Percentiles rank a stretch among this genome's conserved stretches.
Evolutionary conservation across 2,113 vertebrate genomes (phyloP).

Genomic region (Cryptomyrus ogoouensis): DNA sequence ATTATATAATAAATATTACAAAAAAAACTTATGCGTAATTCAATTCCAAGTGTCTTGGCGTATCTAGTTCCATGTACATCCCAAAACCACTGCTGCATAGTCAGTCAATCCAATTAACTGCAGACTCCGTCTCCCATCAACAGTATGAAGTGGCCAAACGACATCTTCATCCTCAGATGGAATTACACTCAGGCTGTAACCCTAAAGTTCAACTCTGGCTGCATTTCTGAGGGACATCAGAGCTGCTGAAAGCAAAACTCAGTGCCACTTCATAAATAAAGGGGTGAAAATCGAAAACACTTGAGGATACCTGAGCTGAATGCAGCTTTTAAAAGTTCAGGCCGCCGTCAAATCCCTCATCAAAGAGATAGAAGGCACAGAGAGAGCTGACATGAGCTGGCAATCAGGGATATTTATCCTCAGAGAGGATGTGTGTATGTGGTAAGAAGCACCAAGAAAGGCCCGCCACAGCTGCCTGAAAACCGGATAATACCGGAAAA

Average conservation of each 20-base stretch:
- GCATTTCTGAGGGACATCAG: background rate
- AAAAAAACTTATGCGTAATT: background rate
- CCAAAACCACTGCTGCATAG: background rate
- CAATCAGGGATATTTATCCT: conserved; percentile 29
- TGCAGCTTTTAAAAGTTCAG: background rate
- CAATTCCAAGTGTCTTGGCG: background rate
- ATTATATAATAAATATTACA: background rate
- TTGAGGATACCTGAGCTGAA: background rate
- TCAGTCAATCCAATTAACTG: background rate
- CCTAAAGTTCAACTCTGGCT: background rate
- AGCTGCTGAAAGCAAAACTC: background rate
- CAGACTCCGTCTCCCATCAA: background rate
- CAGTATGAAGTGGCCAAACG: background rate
- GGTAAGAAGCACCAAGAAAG: background rate
- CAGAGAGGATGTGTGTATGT: background rate
- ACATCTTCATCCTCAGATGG: background rate
- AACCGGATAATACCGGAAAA: conserved; percentile 30
- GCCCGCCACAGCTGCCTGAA: background rate
- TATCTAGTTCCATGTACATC: background rate
- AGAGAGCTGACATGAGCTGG: conserved; percentile 27
- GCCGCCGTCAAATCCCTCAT: conserved; percentile 23
- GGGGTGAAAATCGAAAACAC: conserved; percentile 3
- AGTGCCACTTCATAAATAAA: background rate
- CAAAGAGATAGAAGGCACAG: conserved; percentile 19
- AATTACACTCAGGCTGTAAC: background rate